A percentile compares a stretch with the other conserved stretches of the same genome.
These are phyloP conservation scores for Channa maculata DNA, from an alignment of 2,113 vertebrate genomes.

Conservation along the genomic window DNA sequence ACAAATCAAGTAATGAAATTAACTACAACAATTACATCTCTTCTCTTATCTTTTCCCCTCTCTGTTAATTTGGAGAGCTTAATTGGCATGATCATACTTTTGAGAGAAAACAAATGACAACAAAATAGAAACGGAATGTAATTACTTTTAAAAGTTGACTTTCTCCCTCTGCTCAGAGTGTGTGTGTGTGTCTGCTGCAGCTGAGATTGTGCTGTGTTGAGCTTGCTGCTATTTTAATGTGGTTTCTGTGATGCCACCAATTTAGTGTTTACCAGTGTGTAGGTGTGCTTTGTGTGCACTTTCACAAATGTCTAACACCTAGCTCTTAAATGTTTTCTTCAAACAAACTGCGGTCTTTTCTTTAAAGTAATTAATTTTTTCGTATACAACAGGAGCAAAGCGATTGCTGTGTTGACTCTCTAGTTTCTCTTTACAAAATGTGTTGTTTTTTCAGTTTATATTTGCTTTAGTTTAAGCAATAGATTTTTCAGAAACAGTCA, in stretches of 20 bases:
- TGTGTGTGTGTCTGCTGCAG: slow-evolving; percentile 21
- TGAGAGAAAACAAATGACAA: slow-evolving; percentile 54
- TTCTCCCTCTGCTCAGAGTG: background rate
- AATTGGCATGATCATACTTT: slow-evolving; percentile 58
- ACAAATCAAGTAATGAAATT: slow-evolving; percentile 54
- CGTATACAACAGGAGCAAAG: background rate
- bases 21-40: slow-evolving; percentile 49
- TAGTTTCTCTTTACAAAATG: background rate
- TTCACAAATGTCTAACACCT: background rate
- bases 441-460: background rate
- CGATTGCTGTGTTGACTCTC: background rate
- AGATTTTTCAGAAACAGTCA: background rate
- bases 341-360: slow-evolving; percentile 7
- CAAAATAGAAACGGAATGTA: slow-evolving; percentile 51
- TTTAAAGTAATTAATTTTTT: slow-evolving; percentile 1
- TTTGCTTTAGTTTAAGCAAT: background rate
- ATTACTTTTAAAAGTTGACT: slow-evolving; percentile 61
- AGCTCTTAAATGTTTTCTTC: slow-evolving; percentile 1
- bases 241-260: background rate
- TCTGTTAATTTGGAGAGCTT: slow-evolving; percentile 47
- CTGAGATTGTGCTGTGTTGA: slow-evolving; percentile 23
- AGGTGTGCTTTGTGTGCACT: slow-evolving; percentile 1
- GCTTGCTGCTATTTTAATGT: background rate
- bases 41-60: slow-evolving; percentile 4
- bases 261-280: slow-evolving; percentile 10